phyloP scores from a whole-genome alignment of 1,140 invertebrate species.

The Brachionus paranguensis region DNA sequence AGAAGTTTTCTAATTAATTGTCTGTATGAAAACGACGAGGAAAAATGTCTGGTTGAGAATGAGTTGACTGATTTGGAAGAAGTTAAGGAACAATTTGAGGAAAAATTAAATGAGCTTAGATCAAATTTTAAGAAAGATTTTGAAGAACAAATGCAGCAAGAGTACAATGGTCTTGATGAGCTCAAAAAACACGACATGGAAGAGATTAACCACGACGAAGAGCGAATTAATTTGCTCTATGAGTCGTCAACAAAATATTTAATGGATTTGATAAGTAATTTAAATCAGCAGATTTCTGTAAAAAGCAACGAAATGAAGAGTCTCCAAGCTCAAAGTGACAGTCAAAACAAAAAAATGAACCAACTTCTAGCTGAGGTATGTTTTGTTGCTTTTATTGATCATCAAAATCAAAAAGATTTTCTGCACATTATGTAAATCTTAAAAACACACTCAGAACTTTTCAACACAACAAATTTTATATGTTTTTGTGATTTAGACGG shows the following conservation, averaged over 20 bases:
- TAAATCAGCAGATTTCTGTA: background rate
- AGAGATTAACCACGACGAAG: background rate
- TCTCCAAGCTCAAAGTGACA: background rate
- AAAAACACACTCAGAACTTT: no score
- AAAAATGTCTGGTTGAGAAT: conserved; percentile 9
- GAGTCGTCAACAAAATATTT: conserved; percentile 18
- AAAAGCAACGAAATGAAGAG: background rate
- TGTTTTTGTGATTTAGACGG: no score
- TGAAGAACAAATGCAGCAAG: conserved; percentile 6
- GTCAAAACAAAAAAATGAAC: conserved; percentile 20
- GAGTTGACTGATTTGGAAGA: background rate
- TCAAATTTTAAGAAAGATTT: background rate
- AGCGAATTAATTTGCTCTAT: background rate
- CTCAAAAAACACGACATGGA: background rate
- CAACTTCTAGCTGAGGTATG: conserved; percentile 19
- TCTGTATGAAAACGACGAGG: conserved; percentile 26
- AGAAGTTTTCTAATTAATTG: background rate
- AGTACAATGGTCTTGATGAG: background rate
- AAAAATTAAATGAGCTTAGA: background rate
- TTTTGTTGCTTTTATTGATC: background rate
- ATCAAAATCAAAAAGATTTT: no score
- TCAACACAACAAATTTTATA: no score
- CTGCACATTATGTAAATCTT: no score
- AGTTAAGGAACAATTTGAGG: background rate
- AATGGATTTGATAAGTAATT: background rate